A percentile compares a stretch with the other conserved stretches of the same genome.
These are phyloP conservation scores for Athene noctua DNA, from an alignment of 2,113 vertebrate species.

Conservation along the genomic window DNA sequence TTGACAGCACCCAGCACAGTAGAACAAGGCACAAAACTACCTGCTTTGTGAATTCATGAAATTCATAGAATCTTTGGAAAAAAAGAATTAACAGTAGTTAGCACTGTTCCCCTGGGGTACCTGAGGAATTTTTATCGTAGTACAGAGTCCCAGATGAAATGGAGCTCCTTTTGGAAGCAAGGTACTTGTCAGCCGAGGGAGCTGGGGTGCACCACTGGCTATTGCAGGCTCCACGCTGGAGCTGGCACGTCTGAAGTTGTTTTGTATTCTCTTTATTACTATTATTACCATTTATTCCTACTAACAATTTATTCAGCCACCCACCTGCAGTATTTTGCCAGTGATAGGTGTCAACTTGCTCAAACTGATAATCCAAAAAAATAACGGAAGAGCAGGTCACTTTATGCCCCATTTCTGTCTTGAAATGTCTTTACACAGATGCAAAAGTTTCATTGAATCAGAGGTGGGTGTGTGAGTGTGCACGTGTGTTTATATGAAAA, in stretches of 20 bases:
- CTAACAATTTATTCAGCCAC: neutral
- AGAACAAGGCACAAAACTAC: neutral
- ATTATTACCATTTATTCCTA: neutral
- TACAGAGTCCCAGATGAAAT: neutral
- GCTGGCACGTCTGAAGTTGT: neutral
- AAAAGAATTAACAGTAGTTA: neutral
- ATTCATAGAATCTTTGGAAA: neutral
- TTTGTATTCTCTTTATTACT: neutral
- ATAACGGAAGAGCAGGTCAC: rapidly evolving
- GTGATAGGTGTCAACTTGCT: neutral
- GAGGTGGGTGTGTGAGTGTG: neutral
- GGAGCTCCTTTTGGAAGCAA: neutral
- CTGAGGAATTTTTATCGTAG: neutral
- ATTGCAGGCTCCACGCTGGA: neutral
- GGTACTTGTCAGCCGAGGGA: neutral
- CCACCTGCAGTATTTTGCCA: neutral
- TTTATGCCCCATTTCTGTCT: neutral
- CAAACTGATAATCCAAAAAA: neutral
- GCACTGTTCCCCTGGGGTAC: neutral
- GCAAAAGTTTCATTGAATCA: neutral
- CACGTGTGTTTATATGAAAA: neutral
- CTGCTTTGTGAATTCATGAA: neutral
- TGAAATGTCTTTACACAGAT: neutral
- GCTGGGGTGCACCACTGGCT: neutral
- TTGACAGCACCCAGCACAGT: neutral